Base-by-base conservation (phyloP, 2,888 invertebrate species). In the Aphidius colemani region DNA sequence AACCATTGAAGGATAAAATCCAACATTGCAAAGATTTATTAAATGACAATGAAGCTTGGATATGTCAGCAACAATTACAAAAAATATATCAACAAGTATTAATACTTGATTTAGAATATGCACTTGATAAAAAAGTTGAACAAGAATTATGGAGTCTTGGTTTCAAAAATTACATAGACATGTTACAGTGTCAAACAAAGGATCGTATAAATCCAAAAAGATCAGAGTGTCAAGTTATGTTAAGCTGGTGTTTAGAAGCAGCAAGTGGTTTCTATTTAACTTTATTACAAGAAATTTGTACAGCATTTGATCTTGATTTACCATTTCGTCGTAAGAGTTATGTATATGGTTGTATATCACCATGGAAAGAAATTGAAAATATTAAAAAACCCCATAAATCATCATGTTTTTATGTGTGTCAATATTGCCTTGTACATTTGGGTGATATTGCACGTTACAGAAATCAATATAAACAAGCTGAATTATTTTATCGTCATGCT, bases 91-190 rank as follows among this genome's bases (percentile, higher is more conserved):
- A 81, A 57, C 79, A 79, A 71, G 88, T 94, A 59, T 84, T 95
- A 66, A 87, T 94, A 60, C 83, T 90, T 63, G 94, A 94, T 82
- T 84, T 94, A 72, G 94, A 94, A 80, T 93, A 92, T 86, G 94
- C 94, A 11, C 83, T 95, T 74, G 93, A 94, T 80, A 91, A 91
- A 81, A 94, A 94, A 84, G 92, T 94, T 43, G 95, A 95, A 79
- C 94, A 93, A 78, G 94, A 94, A 76, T 84, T 95, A 71, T 95
- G 94, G 94, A 94, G 92, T 83, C 86, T 91, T 74, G 93, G 93
- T 59, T 94, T 95, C 84, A 94, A 94, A 81, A 92, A 92, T 82
- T 92, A 93, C 82, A 94, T 95, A 80, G 91, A 90, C 61, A 86
- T 88, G 3, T 82, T 94, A 65, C 94, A 94, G 78, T 87, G 87